phyloP scores from a whole-genome alignment of 2,113 vertebrate genomes.

The Elachura formosa region DNA sequence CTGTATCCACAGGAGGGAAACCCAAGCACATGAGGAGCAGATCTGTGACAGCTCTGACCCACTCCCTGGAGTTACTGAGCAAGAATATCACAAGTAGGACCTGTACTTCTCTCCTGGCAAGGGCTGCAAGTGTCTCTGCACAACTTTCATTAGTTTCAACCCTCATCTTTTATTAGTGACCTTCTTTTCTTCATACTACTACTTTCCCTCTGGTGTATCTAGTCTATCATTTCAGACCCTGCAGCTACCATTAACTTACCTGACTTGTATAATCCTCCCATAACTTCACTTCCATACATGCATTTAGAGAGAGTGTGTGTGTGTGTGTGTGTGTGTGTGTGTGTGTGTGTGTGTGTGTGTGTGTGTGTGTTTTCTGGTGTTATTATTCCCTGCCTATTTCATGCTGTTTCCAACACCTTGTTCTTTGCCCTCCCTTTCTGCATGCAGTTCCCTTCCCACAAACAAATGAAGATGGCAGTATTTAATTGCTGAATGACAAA shows the following conservation, averaged over 20 bases:
- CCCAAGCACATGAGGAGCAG: not conserved
- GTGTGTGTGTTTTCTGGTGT: not conserved
- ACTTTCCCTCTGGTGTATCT: not conserved
- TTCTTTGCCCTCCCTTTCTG: not conserved
- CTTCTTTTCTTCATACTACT: not conserved
- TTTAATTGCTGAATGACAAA: not conserved
- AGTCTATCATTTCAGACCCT: not conserved
- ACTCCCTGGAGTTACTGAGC: not conserved
- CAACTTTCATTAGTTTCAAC: not conserved
- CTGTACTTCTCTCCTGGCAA: not conserved
- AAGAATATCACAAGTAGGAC: not conserved
- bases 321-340: not conserved
- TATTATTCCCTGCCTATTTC: not conserved
- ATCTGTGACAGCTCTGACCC: not conserved
- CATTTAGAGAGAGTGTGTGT: not conserved
- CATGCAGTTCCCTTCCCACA: not conserved
- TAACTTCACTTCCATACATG: rapidly evolving
- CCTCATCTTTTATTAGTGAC: not conserved
- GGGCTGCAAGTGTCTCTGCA: not conserved
- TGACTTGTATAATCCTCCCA: not conserved
- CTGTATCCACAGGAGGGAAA: not conserved
- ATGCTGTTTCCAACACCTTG: not conserved
- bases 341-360: not conserved
- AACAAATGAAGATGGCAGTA: not conserved
- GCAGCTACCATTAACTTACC: not conserved